phyloP scores from a whole-genome alignment of 2,888 invertebrate species.

The Microctonus aethiopoides region DNA sequence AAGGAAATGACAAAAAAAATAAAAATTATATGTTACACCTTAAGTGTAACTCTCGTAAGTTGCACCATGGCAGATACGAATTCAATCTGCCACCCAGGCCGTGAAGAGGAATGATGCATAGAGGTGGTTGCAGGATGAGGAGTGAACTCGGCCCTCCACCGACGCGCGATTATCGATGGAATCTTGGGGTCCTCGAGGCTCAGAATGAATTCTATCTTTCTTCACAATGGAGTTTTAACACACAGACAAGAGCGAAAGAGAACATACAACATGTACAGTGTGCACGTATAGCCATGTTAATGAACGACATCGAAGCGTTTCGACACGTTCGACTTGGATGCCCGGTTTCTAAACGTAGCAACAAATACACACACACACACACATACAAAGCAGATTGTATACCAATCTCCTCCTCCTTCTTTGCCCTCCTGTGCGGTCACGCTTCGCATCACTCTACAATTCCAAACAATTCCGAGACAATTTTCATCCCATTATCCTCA shows the following conservation, averaged over 20 bases:
- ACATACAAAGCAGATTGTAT: slow-evolving; percentile 33
- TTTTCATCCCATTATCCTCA: not conserved
- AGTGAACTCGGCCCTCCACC: slow-evolving; percentile 30
- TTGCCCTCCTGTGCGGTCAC: slow-evolving; percentile 15
- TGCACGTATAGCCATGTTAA: slow-evolving; percentile 48
- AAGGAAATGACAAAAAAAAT: not conserved
- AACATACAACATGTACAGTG: slow-evolving; percentile 6
- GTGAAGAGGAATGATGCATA: slow-evolving; percentile 18
- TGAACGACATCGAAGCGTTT: slow-evolving; percentile 54
- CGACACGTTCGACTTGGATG: slow-evolving; percentile 53
- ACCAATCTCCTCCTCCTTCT: slow-evolving; percentile 20
- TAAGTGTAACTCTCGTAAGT: slow-evolving; percentile 8
- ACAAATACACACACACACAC: no score
- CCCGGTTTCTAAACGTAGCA: slow-evolving; percentile 37
- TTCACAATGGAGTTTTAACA: not conserved
- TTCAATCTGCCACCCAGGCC: slow-evolving; percentile 31
- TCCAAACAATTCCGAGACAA: slow-evolving; percentile 2
- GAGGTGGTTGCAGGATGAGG: not conserved
- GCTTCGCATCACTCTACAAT: slow-evolving; percentile 21
- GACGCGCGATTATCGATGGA: slow-evolving; percentile 51
- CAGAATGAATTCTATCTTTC: slow-evolving; percentile 12
- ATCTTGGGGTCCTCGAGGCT: slow-evolving; percentile 41
- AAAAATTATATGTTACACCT: not conserved
- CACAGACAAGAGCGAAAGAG: not conserved
- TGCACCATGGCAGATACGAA: slow-evolving; percentile 18